Percentiles rank a stretch among this genome's conserved stretches.
Evolutionary conservation across 2,113 vertebrate genomes (phyloP).

Genomic region (Hassar affinis): DNA sequence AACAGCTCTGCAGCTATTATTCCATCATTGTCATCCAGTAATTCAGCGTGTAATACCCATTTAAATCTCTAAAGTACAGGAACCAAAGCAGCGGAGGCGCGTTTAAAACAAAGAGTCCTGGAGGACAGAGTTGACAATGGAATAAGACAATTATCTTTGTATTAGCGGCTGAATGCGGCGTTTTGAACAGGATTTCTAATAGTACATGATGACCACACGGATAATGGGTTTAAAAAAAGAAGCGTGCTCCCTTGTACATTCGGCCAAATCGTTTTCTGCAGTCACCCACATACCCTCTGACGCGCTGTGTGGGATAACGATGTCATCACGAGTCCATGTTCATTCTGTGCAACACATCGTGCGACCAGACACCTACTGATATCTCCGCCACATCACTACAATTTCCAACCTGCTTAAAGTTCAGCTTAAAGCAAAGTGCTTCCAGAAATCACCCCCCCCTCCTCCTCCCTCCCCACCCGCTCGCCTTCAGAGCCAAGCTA

Average conservation of each 20-base stretch:
- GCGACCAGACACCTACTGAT: constrained; percentile 7
- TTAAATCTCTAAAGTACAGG: constrained; percentile 64
- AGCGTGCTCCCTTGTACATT: not conserved
- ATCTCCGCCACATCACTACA: not conserved
- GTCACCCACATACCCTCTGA: constrained; percentile 18
- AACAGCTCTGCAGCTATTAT: constrained; percentile 56
- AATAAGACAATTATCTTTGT: constrained; percentile 74
- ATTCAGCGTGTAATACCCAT: constrained; percentile 70
- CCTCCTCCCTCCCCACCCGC: not conserved
- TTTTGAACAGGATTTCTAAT: not conserved
- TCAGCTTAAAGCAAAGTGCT: constrained; percentile 7
- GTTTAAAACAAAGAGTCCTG: constrained; percentile 64
- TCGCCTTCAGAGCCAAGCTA: constrained; percentile 9
- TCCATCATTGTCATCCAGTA: constrained; percentile 70
- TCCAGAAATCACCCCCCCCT: not conserved
- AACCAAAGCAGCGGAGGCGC: constrained; percentile 58
- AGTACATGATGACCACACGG: not conserved
- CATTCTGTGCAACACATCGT: not conserved
- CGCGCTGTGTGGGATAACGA: constrained; percentile 14
- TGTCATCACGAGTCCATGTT: not conserved
- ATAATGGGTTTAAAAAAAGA: not conserved
- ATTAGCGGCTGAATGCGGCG: constrained; percentile 60
- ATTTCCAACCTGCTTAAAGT: constrained; percentile 6
- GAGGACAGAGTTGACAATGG: constrained; percentile 70
- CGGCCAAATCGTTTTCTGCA: constrained; percentile 42